Base-by-base conservation (phyloP, 2,888 invertebrate species). In the Pomacea canaliculata region DNA sequence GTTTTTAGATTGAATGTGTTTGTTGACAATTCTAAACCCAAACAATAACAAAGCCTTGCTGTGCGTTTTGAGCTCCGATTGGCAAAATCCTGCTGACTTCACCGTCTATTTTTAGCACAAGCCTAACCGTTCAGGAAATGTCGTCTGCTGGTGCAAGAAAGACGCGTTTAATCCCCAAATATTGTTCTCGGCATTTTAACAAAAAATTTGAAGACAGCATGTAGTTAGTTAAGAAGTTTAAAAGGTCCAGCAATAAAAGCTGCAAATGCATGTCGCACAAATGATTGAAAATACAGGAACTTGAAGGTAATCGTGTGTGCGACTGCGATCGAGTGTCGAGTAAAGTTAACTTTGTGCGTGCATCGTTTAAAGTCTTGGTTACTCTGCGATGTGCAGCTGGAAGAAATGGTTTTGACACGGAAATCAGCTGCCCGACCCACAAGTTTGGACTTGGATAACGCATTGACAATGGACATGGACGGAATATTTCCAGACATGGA, bases 391-490 rank as follows among this genome's bases (percentile, higher is more conserved):
- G 81, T 82, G 56, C 82, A 87, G 87, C 83, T 88, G 71, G 88
- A 87, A 80, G 80, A 84, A 83, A 73, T 79, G 80, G 77, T 80
- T 78, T 66, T 83, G 51, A 46, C 76, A 56, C 75, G 81, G 82
- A 81, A 79, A 18, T 72, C 76, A 19, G 80, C 80, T 81, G 75
- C 84, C 83, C 82, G 86, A 78, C 88, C 88, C 65, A 79, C 82
- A 70, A 86, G 85, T 70, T 83, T 88, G 78, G 85, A 86, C 81
- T 82, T 88, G 80, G 86, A 87, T 71, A 85, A 86, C 79, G 84
- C 82, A 80, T 83, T 85, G 79, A 83, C 83, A 65, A 80, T 86
- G 84, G 87, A 86, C 73, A 82, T 85, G 80, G 87, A 86, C 76
- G 77, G 77, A 71, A 80, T 84, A 60, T 84, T 85, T 77, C 79